These are phyloP conservation scores for Leucosticte australis DNA, from an alignment of 2,113 vertebrate species.

Conservation along the genomic window DNA sequence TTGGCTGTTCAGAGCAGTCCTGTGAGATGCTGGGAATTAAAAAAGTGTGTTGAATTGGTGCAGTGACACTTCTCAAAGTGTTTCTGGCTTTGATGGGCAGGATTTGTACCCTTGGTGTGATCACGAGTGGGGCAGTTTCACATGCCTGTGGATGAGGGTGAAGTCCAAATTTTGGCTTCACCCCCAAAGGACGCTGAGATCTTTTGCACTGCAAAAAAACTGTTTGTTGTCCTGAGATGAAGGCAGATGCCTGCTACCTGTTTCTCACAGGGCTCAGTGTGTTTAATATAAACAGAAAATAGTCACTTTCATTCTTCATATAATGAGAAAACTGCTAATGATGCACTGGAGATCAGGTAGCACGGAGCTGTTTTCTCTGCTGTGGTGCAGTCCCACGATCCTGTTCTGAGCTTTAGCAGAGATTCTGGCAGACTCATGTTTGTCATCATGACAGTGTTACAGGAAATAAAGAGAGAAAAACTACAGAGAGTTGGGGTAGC, in stretches of 20 bases:
- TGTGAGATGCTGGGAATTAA: background rate
- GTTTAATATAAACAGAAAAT: background rate
- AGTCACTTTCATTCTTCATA: background rate
- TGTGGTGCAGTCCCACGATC: accelerated
- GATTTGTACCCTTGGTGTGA: background rate
- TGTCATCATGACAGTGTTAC: background rate
- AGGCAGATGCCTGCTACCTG: background rate
- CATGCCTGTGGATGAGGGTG: no score
- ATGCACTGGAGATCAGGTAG: background rate
- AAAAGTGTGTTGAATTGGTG: background rate
- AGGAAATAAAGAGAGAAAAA: constrained; percentile 7
- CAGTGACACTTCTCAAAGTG: background rate
- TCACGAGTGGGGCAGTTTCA: background rate
- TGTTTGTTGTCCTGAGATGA: background rate
- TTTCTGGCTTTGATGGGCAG: background rate
- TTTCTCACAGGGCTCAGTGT: background rate
- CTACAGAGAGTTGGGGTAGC: background rate
- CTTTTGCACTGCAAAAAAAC: background rate
- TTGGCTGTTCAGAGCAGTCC: background rate
- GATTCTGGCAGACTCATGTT: background rate
- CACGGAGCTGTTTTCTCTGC: background rate
- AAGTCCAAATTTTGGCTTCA: background rate
- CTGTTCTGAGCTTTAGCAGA: background rate
- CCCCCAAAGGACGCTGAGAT: background rate
- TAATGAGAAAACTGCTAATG: background rate